Evolutionary conservation across 1,140 invertebrate genomes (phyloP).

Genomic region (Saccostrea echinata): DNA sequence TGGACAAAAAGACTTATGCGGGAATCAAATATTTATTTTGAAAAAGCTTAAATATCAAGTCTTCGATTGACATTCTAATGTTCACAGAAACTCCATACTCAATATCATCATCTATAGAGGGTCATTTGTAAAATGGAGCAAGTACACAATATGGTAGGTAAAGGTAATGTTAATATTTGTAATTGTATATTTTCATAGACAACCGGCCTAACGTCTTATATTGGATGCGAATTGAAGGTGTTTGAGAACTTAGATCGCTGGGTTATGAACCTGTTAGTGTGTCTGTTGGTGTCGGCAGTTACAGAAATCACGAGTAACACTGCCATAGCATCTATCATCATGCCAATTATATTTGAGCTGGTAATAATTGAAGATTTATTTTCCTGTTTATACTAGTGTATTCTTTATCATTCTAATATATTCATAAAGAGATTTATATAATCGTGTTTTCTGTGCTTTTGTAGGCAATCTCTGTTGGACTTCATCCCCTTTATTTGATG

Average conservation of each 20-base stretch:
- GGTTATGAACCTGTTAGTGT: constrained; percentile 75
- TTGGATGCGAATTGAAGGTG: constrained; percentile 70
- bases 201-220: constrained; percentile 72
- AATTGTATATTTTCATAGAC: constrained; percentile 55
- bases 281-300: constrained; percentile 75
- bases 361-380: constrained; percentile 66
- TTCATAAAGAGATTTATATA: background rate
- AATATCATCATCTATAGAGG: too few species aligned
- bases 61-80: too few species aligned
- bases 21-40: too few species aligned
- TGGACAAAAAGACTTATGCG: too few species aligned
- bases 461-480: constrained; percentile 86
- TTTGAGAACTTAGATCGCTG: constrained; percentile 67
- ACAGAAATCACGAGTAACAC: constrained; percentile 82
- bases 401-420: background rate
- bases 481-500: constrained; percentile 92
- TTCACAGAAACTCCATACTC: too few species aligned
- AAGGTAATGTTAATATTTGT: too few species aligned
- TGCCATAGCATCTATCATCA: constrained; percentile 80
- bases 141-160: too few species aligned
- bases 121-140: too few species aligned
- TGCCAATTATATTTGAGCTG: constrained; percentile 80
- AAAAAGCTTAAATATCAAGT: too few species aligned
- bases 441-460: constrained; percentile 82
- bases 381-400: background rate